These are phyloP conservation scores for Aphelinus certus DNA, from an alignment of 1,140 invertebrate species.

Conservation along the genomic window DNA sequence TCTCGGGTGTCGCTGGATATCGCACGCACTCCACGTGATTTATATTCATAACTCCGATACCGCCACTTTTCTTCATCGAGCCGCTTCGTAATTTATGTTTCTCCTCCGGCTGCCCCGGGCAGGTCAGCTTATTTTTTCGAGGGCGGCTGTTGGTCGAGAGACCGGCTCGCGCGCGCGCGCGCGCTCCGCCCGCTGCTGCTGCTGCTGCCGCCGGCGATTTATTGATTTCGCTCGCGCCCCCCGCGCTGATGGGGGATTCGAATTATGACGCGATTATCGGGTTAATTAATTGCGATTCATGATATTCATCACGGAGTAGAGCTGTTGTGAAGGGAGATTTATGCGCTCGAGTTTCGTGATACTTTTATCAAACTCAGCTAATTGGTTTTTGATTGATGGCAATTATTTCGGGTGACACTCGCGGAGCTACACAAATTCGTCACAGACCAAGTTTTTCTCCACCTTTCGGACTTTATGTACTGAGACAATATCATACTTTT, in stretches of 20 bases:
- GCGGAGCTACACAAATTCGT: too few relatives aligned
- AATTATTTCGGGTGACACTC: too few relatives aligned
- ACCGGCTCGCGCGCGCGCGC: too few relatives aligned
- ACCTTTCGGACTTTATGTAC: too few relatives aligned
- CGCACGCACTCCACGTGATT: conserved; percentile 46
- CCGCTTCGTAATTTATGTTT: conserved; percentile 48
- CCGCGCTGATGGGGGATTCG: background rate
- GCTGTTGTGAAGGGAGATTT: too few relatives aligned
- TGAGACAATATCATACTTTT: too few relatives aligned
- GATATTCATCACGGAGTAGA: background rate
- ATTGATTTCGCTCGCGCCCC: conserved; percentile 8
- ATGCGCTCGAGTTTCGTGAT: too few relatives aligned
- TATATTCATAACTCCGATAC: conserved; percentile 62
- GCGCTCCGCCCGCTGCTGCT: too few relatives aligned
- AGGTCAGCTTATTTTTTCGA: conserved; percentile 14
- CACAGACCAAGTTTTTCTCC: too few relatives aligned
- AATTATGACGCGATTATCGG: conserved; percentile 3
- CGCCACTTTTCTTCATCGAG: conserved; percentile 40
- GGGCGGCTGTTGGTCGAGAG: conserved; percentile 1
- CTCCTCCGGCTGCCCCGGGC: background rate
- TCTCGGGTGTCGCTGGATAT: background rate
- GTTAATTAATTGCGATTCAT: conserved; percentile 15
- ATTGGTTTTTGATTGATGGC: too few relatives aligned
- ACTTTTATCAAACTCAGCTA: too few relatives aligned
- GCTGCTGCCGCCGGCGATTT: background rate